These are phyloP conservation scores for Sinocyclocheilus maitianheensis DNA, from an alignment of 2,113 vertebrate species.

Conservation along the genomic window DNA sequence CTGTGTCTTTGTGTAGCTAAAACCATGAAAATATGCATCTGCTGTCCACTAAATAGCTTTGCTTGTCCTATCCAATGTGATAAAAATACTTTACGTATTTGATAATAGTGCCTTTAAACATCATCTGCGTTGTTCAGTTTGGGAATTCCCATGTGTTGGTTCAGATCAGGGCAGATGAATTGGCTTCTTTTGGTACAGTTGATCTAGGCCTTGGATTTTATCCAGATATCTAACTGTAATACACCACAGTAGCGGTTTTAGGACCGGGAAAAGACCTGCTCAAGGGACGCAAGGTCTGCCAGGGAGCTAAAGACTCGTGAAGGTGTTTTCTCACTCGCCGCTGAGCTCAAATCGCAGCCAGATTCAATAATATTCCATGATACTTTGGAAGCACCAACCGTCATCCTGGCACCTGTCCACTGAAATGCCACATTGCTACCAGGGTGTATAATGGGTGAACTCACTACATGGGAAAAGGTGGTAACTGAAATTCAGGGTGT, in stretches of 20 bases:
- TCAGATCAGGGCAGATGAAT: background rate
- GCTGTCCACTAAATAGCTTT: conserved; percentile 41
- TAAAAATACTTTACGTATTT: conserved; percentile 11
- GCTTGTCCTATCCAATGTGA: conserved; percentile 28
- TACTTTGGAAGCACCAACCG: conserved; percentile 65
- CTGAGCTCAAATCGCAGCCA: conserved; percentile 18
- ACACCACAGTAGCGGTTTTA: conserved; percentile 23
- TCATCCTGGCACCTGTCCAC: conserved; percentile 53
- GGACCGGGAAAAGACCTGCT: conserved; percentile 40
- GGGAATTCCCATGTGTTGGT: conserved; percentile 14
- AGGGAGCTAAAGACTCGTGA: conserved; percentile 16
- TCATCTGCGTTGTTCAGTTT: background rate
- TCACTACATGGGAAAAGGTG: conserved; percentile 56
- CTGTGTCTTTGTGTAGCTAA: conserved; percentile 38
- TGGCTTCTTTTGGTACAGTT: conserved; percentile 20
- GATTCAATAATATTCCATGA: conserved; percentile 53
- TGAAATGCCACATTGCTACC: conserved; percentile 61
- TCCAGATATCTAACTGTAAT: conserved; percentile 15
- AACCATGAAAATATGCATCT: conserved; percentile 31
- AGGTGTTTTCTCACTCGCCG: conserved; percentile 16
- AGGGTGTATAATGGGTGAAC: conserved; percentile 57
- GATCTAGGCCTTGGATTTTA: background rate
- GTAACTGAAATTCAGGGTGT: conserved; percentile 32
- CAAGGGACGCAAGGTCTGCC: conserved; percentile 41
- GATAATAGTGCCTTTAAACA: background rate